Percentiles rank a stretch among this genome's conserved stretches.
These are phyloP conservation scores for Onychostruthus taczanowskii DNA, from an alignment of 2,113 vertebrate genomes.

Conservation along the genomic window DNA sequence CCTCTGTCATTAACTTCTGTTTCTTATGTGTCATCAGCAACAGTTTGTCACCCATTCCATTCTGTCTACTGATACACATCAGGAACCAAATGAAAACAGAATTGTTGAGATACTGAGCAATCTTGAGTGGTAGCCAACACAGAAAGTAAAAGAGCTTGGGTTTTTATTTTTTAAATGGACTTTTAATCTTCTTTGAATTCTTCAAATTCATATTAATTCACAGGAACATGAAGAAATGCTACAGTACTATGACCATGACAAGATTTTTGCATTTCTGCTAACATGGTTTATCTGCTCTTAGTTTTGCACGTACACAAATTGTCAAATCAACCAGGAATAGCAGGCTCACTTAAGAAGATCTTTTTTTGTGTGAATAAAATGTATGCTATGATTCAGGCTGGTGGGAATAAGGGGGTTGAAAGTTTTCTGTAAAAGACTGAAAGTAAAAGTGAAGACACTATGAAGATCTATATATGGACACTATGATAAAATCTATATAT, in stretches of 20 bases:
- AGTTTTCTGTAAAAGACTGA: not conserved
- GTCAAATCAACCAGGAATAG: not conserved
- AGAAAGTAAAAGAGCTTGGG: rapidly evolving
- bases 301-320: not conserved
- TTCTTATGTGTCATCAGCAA: not conserved
- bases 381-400: not conserved
- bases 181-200: not conserved
- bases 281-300: not conserved
- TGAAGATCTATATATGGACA: not conserved
- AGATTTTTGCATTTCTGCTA: not conserved
- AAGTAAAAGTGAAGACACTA: slow-evolving; percentile 5
- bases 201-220: not conserved
- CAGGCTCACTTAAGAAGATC: not conserved
- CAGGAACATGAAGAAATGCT: not conserved
- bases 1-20: not conserved
- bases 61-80: not conserved
- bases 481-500: not conserved
- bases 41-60: not conserved
- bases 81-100: not conserved
- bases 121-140: not conserved
- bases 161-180: not conserved
- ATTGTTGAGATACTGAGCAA: not conserved
- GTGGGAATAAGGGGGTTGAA: not conserved
- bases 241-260: not conserved
- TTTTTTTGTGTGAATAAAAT: not conserved